These are phyloP conservation scores for Atractosteus spatula DNA, from an alignment of 2,113 vertebrate species.

Conservation along the genomic window DNA sequence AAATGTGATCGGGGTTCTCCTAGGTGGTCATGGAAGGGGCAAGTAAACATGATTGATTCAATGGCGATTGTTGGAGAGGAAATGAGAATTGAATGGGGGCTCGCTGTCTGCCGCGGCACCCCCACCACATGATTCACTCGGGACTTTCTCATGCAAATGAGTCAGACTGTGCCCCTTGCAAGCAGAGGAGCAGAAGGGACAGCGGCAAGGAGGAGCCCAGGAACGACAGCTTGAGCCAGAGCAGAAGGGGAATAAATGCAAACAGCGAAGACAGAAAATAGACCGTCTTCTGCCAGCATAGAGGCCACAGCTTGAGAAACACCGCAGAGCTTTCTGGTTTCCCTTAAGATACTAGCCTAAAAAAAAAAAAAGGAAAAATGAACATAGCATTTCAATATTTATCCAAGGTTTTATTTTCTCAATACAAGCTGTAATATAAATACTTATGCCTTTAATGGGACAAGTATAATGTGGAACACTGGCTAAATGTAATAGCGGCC, in stretches of 20 bases:
- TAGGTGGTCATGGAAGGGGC: slow-evolving; percentile 74
- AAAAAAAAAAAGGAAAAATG: too few relatives aligned
- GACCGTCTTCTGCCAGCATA: too few relatives aligned
- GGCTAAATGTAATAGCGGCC: too few relatives aligned
- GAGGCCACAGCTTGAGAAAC: too few relatives aligned
- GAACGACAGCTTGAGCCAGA: slow-evolving; percentile 32
- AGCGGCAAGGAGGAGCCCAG: slow-evolving; percentile 30
- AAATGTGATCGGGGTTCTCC: slow-evolving; percentile 74
- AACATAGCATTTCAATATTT: too few relatives aligned
- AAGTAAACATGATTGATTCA: slow-evolving; percentile 84
- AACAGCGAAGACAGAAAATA: too few relatives aligned
- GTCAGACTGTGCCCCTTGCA: slow-evolving; percentile 62
- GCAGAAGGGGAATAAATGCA: background rate
- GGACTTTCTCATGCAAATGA: slow-evolving; percentile 95
- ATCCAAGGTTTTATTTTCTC: too few relatives aligned
- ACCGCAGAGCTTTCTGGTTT: too few relatives aligned
- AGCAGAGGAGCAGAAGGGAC: slow-evolving; percentile 51
- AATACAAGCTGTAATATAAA: too few relatives aligned
- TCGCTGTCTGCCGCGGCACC: slow-evolving; percentile 71
- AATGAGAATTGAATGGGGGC: slow-evolving; percentile 84
- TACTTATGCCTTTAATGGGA: too few relatives aligned
- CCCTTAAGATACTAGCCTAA: too few relatives aligned
- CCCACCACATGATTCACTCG: slow-evolving; percentile 76
- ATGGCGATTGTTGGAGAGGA: slow-evolving; percentile 79
- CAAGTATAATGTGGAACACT: too few relatives aligned